Evolutionary conservation across 2,888 invertebrate genomes (phyloP), one percentile per base, ranked within the genome.

Genomic region (Embidobia sp.): DNA sequence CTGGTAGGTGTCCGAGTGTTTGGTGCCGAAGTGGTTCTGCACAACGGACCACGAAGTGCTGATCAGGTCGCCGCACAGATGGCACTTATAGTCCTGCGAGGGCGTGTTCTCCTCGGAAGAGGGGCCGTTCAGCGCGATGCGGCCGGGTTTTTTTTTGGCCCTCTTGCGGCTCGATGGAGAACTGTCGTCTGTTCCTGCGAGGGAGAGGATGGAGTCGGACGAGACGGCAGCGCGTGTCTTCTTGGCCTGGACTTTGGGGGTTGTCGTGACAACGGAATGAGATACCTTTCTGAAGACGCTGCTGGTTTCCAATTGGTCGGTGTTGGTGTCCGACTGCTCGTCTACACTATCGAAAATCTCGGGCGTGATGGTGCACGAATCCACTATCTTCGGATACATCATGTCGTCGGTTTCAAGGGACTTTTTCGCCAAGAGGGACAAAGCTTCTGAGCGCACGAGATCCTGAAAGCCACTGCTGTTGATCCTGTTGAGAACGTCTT

Each of bases 61-160:
- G 22, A 89, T 86, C 8, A 77, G 40, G 10, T 88, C 85, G 0
- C 84, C 82, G 31, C 89, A 89, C 2, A 87, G 63, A 42, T 88
- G 88, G 35, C 89, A 89, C 7, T 81, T 79, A 26, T 85, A 88
- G 66, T 83, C 74, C 2, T 82, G 57, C 0, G 75, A 63, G 8
- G 80, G 48, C 0, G 8, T 3, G 19, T 67, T 19, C 11, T 27
- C 49, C 1, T 2, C 8, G 1, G 57, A 27, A 19, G 42, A 63
- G 0, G 85, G 84, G 7, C 81, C 82, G 59, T 85, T 86, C 1
- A 88, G 22, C 8, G 87, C 87, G 1, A 87, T 82, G 19, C 86
- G 77, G 37, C 78, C 76, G 1, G 81, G 83, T 46, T 79, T 70
- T 6, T 22, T 33, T 5, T 22, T 48, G 31, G 8, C 42, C 18